phyloP scores from a whole-genome alignment of 2,113 vertebrate species.

The Ahaetulla prasina region DNA sequence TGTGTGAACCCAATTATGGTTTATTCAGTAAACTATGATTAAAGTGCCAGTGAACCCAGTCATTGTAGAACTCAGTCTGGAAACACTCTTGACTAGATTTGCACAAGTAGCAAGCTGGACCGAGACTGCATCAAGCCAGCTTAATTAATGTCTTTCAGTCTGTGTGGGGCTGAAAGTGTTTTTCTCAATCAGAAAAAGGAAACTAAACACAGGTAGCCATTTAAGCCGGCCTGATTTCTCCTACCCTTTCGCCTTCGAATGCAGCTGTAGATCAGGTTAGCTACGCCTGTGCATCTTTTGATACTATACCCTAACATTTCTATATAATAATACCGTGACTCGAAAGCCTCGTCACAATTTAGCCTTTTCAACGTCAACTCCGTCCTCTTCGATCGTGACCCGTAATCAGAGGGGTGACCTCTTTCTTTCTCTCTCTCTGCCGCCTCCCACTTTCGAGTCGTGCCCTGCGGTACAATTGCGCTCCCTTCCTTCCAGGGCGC shows the following conservation, averaged over 20 bases:
- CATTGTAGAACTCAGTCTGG: neutral
- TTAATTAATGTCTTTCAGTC: neutral
- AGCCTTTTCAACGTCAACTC: neutral
- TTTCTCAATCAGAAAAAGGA: neutral
- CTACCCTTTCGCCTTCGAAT: neutral
- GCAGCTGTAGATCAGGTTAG: neutral
- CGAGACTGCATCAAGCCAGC: neutral
- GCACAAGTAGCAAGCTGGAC: neutral
- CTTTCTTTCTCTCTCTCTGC: neutral
- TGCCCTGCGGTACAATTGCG: neutral
- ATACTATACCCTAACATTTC: neutral
- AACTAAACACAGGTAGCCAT: neutral
- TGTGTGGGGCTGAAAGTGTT: neutral
- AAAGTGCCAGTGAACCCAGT: neutral
- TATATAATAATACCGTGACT: neutral
- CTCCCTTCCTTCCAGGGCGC: neutral
- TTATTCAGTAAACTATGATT: neutral
- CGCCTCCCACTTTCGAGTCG: neutral
- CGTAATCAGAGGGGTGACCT: neutral
- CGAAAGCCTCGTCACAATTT: neutral
- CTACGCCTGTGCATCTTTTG: neutral
- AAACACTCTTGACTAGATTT: neutral
- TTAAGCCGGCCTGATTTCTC: neutral
- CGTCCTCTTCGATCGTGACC: neutral
- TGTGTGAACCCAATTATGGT: neutral